Evolutionary conservation across 2,888 invertebrate genomes (phyloP).

Genomic region (Formica aserva): DNA sequence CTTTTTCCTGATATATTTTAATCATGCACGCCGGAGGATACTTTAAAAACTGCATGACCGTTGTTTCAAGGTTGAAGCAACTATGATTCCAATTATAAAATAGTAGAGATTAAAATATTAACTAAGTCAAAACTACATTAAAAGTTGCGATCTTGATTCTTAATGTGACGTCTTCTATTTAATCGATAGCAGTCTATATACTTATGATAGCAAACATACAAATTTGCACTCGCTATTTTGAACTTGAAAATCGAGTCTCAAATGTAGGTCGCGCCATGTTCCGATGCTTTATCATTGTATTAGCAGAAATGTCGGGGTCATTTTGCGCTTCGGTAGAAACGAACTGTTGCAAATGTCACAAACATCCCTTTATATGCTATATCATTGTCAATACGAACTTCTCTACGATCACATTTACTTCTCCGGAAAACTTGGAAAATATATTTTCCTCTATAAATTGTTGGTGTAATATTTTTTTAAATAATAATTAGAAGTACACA

Average conservation of each 20-base stretch:
- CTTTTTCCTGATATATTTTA: not conserved
- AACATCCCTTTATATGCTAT: conserved; percentile 17
- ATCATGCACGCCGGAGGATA: not conserved
- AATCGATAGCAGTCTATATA: not conserved
- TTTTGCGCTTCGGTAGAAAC: conserved; percentile 31
- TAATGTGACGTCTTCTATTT: not conserved
- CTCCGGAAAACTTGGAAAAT: not conserved
- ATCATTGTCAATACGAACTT: conserved; percentile 11
- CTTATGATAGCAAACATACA: not conserved
- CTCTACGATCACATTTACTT: conserved; percentile 7
- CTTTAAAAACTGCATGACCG: not conserved
- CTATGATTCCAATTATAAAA: not conserved
- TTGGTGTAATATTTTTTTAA: not conserved
- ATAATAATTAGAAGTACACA: not conserved
- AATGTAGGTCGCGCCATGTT: conserved; percentile 38
- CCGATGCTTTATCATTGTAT: conserved; percentile 32
- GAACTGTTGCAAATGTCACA: conserved; percentile 31
- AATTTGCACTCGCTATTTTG: conserved; percentile 13
- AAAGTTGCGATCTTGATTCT: not conserved
- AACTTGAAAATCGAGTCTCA: conserved; percentile 31
- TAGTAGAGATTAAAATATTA: not conserved
- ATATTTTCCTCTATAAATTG: not conserved
- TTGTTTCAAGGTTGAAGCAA: not conserved
- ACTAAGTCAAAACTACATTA: not conserved
- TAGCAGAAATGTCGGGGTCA: conserved; percentile 22